Percentiles rank a stretch among this genome's conserved stretches.
Evolutionary conservation across 1,140 invertebrate genomes (phyloP).

Genomic region (Pseudomyrmex cubaensis): DNA sequence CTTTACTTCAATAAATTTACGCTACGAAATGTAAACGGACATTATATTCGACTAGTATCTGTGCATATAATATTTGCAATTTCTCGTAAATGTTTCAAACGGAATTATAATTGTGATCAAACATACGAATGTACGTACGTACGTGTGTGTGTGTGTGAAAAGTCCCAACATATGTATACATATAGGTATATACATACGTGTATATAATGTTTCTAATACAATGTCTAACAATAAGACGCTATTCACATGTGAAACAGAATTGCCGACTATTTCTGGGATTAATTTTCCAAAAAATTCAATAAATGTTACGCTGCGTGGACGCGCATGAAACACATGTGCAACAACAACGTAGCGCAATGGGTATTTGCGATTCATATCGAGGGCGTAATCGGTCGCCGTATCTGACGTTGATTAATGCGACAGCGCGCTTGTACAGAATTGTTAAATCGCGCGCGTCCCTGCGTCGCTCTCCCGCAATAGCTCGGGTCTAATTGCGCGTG

Average conservation of each 20-base stretch:
- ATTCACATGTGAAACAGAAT: neutral
- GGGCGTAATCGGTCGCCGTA: conserved; percentile 32
- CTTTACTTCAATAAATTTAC: neutral
- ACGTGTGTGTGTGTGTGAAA: too few species aligned
- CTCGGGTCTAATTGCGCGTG: conserved; percentile 59
- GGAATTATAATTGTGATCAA: neutral
- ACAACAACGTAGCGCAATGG: neutral
- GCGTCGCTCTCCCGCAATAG: conserved; percentile 30
- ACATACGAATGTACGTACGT: neutral
- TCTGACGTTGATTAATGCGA: conserved; percentile 48
- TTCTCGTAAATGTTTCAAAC: neutral
- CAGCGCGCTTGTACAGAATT: conserved; percentile 31
- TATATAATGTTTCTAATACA: too few species aligned
- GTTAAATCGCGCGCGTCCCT: conserved; percentile 38
- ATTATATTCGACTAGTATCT: too few species aligned
- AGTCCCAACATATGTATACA: too few species aligned
- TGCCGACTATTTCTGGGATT: neutral
- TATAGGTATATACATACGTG: too few species aligned
- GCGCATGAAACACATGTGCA: neutral
- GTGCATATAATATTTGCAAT: too few species aligned
- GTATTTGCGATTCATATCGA: conserved; percentile 42
- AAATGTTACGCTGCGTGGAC: neutral
- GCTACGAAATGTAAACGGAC: neutral
- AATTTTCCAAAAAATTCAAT: conserved; percentile 7
- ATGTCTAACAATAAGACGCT: too few species aligned